These are phyloP conservation scores for Drosophila prostipennis DNA, from an alignment of 2,888 invertebrate genomes.

Conservation along the genomic window DNA sequence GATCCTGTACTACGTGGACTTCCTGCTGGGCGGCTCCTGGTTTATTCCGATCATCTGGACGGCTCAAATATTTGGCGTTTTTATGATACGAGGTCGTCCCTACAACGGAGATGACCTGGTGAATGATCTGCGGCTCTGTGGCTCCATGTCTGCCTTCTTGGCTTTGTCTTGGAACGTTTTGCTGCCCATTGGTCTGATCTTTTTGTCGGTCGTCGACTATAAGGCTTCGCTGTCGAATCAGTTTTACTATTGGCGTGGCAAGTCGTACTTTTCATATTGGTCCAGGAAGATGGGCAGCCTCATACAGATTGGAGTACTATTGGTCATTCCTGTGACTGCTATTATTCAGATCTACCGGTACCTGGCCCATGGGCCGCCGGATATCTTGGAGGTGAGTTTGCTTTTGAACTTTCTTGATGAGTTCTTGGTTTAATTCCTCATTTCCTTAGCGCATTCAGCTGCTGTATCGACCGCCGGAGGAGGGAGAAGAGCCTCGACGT, in stretches of 20 bases:
- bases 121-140: constrained; percentile 84
- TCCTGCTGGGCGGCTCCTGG: constrained; percentile 93
- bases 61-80: constrained; percentile 91
- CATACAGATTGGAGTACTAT: constrained; percentile 90
- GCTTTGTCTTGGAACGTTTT: constrained; percentile 95
- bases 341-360: constrained; percentile 89
- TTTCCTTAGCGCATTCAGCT: constrained; percentile 90
- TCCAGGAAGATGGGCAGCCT: constrained; percentile 90
- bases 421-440: background rate
- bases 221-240: constrained; percentile 89
- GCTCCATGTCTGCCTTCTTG: constrained; percentile 87
- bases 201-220: constrained; percentile 89
- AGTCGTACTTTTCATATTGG: constrained; percentile 93
- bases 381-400: constrained; percentile 92
- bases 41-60: constrained; percentile 93
- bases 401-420: background rate
- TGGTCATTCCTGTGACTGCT: constrained; percentile 87
- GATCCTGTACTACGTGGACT: constrained; percentile 93
- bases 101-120: constrained; percentile 88
- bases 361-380: constrained; percentile 92
- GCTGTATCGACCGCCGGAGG: constrained; percentile 90
- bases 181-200: constrained; percentile 92
- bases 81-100: constrained; percentile 93
- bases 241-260: constrained; percentile 88
- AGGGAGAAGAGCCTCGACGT: constrained; percentile 76